phyloP scores from a whole-genome alignment of 2,797 vertebrate species.

The Buphagus erythrorhynchus region DNA sequence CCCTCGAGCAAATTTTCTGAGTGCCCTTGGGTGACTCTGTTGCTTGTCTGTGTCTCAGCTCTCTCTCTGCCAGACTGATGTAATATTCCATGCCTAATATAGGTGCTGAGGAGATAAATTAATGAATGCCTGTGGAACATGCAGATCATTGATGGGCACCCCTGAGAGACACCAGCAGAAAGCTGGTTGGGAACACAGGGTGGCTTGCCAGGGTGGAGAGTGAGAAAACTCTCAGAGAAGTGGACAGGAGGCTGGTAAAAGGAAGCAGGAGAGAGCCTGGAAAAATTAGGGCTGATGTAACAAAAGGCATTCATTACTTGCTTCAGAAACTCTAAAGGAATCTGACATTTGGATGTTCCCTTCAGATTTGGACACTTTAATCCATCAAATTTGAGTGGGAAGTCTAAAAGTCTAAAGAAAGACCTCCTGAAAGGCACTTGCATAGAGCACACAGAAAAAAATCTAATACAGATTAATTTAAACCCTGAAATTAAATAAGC shows the following conservation, averaged over 20 bases:
- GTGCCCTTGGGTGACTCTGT: constrained; percentile 34
- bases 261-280: background rate
- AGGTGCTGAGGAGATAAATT: constrained; percentile 19
- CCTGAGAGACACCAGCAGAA: background rate
- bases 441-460: background rate
- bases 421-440: background rate
- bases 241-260: background rate
- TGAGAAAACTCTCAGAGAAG: background rate
- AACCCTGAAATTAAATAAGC: background rate
- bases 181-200: background rate
- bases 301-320: background rate
- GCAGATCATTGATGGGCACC: background rate
- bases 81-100: constrained; percentile 18
- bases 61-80: constrained; percentile 1
- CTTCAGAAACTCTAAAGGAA: background rate
- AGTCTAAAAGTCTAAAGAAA: background rate
- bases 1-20: background rate
- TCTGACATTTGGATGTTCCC: background rate
- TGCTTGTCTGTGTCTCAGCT: constrained; percentile 2
- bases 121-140: background rate
- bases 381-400: background rate
- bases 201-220: background rate
- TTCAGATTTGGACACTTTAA: background rate
- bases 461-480: background rate
- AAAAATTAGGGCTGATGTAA: background rate